phyloP scores from a whole-genome alignment of 2,797 vertebrate genomes.

The Cynodonichthys magdalenae region DNA sequence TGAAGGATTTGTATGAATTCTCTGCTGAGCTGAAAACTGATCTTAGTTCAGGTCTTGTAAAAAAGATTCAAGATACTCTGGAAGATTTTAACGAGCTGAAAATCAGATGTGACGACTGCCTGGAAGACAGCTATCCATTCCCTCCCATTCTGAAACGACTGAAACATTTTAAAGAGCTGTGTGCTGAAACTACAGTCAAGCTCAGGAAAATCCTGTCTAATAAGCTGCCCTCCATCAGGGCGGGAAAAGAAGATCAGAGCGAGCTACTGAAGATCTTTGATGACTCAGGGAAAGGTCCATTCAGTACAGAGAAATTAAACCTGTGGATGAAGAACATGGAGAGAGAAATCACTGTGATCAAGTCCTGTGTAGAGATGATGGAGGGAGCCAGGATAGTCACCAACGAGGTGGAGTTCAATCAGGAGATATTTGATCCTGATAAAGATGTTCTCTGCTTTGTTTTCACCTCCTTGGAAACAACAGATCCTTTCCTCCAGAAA shows the following conservation, averaged over 20 bases:
- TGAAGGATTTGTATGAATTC: conserved; percentile 32
- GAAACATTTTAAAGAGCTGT: conserved; percentile 27
- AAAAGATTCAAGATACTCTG: conserved; percentile 5
- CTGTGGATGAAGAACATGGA: conserved; percentile 42
- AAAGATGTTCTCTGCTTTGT: conserved; percentile 20
- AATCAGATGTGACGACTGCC: conserved; percentile 21
- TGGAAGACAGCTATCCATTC: conserved; percentile 12
- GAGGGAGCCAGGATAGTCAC: conserved; percentile 4
- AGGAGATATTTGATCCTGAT: background rate
- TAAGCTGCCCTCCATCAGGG: conserved; percentile 37
- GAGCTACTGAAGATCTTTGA: conserved; percentile 13
- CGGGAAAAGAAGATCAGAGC: conserved; percentile 25
- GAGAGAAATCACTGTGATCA: conserved; percentile 21
- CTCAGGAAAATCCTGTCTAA: background rate
- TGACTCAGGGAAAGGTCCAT: conserved; percentile 14
- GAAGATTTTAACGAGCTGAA: conserved; percentile 23
- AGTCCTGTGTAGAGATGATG: conserved; percentile 37
- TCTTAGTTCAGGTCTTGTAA: conserved; percentile 35
- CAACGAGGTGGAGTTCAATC: conserved; percentile 4
- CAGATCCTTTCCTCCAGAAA: background rate
- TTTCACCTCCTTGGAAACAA: conserved; percentile 20
- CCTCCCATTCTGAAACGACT: conserved; percentile 15
- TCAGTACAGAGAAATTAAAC: conserved; percentile 32
- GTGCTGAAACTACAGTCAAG: background rate
- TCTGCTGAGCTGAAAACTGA: conserved; percentile 16